Evolutionary conservation across 2,888 invertebrate genomes (phyloP), one percentile per base, ranked within the genome.

Genomic region (Epiblema foenella): DNA sequence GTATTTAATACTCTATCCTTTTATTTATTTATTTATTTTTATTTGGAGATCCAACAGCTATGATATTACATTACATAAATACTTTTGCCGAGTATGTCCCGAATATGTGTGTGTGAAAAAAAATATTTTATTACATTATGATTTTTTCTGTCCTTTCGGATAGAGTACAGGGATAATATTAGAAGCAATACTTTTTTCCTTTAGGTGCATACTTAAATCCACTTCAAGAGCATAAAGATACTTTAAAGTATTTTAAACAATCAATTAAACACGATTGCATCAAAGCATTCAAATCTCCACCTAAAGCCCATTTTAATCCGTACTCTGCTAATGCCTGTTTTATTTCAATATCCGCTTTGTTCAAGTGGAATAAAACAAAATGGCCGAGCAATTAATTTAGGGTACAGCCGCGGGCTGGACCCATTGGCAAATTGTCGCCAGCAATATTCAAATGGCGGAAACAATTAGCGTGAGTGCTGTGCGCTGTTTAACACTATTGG

Each of bases 391-490:
- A 93, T 92, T 90, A 91, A 92, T 91, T 88, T 88, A 84, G 90
- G 90, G 90, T 79, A 80, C 84, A 83, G 81, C 78, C 87, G 84
- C 83, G 84, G 80, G 83, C 84, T 84, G 89, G 89, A 89, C 93
- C 93, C 90, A 93, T 93, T 90, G 84, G 81, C 86, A 91, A 93
- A 93, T 92, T 92, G 93, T 93, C 89, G 82, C 80, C 82, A 84
- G 91, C 90, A 91, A 93, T 93, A 93, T 93, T 93, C 90, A 93
- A 93, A 93, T 93, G 93, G 90, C 90, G 90, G 89, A 89, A 93
- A 94, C 90, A 93, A 94, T 94, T 94, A 94, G 85, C 81, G 81
- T 86, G 85, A 94, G 94, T 94, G 94, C 93, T 88, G 81, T 80
- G 80, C 81, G 86, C 83, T 79, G 85, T 84, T 86, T 83, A 78